phyloP scores from a whole-genome alignment of 2,113 vertebrate species.

The Cricetomys ansorgei region DNA sequence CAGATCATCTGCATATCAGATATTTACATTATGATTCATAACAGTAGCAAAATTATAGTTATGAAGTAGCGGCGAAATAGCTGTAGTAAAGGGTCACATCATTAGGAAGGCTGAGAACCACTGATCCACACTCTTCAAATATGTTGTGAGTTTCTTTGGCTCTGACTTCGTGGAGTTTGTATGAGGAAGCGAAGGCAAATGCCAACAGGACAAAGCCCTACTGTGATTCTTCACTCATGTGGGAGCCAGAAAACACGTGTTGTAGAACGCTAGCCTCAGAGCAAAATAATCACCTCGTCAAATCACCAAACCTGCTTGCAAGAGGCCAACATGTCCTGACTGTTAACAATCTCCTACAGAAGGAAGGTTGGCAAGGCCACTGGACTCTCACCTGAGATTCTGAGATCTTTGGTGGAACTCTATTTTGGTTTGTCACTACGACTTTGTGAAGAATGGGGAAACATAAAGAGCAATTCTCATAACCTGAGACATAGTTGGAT shows the following conservation, averaged over 20 bases:
- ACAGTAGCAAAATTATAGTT: too few relatives aligned
- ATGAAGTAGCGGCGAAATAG: too few relatives aligned
- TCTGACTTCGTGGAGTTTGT: neutral
- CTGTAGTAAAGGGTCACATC: too few relatives aligned
- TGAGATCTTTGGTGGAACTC: neutral
- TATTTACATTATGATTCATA: too few relatives aligned
- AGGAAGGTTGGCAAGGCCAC: too few relatives aligned
- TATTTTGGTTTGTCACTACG: neutral
- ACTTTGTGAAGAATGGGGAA: neutral
- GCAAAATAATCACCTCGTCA: neutral
- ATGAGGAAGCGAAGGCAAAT: neutral
- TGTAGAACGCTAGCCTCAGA: neutral
- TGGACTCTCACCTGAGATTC: too few relatives aligned
- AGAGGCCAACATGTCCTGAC: neutral
- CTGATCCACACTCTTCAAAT: too few relatives aligned
- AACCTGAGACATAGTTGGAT: neutral
- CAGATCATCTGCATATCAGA: too few relatives aligned
- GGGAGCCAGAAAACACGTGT: neutral
- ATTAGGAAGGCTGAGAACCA: too few relatives aligned
- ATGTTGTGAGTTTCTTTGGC: neutral
- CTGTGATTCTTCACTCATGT: neutral
- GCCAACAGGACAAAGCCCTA: neutral
- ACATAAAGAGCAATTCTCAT: neutral
- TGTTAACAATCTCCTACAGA: too few relatives aligned
- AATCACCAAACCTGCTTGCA: fast-evolving